A percentile compares a stretch with the other conserved stretches of the same genome.
Conservation (phyloP, 2,113 vertebrate species). For the Xerus inauris region DNA sequence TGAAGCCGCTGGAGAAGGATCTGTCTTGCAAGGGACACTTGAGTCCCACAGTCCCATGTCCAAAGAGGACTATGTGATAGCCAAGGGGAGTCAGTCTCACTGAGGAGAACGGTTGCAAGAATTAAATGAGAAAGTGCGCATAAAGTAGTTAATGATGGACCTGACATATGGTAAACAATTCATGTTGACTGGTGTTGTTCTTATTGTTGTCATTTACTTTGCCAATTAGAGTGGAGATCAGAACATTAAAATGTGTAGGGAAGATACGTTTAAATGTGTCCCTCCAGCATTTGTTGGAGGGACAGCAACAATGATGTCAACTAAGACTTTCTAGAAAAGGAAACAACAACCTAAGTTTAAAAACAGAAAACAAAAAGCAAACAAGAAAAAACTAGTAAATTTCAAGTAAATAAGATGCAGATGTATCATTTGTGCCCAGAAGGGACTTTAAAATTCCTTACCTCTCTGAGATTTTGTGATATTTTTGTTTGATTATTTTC, state of each 20-base stretch:
- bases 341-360: neutral
- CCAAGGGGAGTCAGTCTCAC: no score
- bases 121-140: neutral
- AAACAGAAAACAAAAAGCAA: neutral
- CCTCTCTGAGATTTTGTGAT: neutral
- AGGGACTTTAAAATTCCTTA: neutral
- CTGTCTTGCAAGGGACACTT: no score
- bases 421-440: neutral
- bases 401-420: neutral
- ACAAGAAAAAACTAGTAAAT: neutral
- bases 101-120: neutral
- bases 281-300: neutral
- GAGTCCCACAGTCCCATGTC: fast-evolving
- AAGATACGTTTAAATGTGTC: no score
- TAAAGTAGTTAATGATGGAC: neutral
- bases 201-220: neutral
- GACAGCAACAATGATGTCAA: no score
- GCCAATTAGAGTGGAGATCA: neutral
- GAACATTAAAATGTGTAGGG: neutral
- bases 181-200: no score
- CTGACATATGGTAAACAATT: neutral
- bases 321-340: neutral
- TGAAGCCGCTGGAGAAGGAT: neutral
- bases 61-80: neutral
- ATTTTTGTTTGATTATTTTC: neutral